Evolutionary conservation across 2,888 invertebrate species (phyloP), one percentile per base, ranked within the genome.

Genomic region (Eudemis profundana): DNA sequence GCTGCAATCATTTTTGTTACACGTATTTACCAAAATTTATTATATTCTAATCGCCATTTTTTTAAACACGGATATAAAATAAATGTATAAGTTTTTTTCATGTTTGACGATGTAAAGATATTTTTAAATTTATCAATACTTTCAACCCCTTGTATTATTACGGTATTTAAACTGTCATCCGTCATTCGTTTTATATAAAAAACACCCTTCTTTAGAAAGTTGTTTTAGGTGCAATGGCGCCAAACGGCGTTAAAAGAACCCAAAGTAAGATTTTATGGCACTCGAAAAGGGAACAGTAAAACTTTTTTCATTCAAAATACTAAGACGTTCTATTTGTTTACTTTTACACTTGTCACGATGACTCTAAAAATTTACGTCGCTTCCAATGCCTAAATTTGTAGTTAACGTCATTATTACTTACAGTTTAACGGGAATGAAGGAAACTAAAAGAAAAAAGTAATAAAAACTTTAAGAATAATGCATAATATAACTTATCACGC

Each of bases 191-290:
- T 2, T 27, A 4, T 14, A 36, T 29, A 27, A 57, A 57, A 56
- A 50, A 10, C 49, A 49, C 54, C 62, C 49, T 33, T 14, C 17
- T 8, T 10, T 57, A 51, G 44, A 77, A 66, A 74, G 74, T 83
- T 84, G 76, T 83, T 84, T 85, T 83, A 83, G 83, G 82, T 78
- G 76, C 78, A 79, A 77, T 83, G 90, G 90, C 90, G 90, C 90
- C 90, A 81, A 83, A 77, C 90, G 89, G 79, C 77, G 81, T 75
- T 80, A 76, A 78, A 80, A 75, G 76, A 71, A 76, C 68, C 67
- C 76, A 78, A 78, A 79, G 79, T 76, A 78, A 69, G 68, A 69
- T 79, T 72, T 79, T 86, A 60, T 70, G 62, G 50, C 72, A 63
- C 71, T 68, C 57, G 49, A 82, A 82, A 83, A 83, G 77, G 75